Conservation (phyloP, 2,113 vertebrate genomes). For the Athene cunicularia region DNA sequence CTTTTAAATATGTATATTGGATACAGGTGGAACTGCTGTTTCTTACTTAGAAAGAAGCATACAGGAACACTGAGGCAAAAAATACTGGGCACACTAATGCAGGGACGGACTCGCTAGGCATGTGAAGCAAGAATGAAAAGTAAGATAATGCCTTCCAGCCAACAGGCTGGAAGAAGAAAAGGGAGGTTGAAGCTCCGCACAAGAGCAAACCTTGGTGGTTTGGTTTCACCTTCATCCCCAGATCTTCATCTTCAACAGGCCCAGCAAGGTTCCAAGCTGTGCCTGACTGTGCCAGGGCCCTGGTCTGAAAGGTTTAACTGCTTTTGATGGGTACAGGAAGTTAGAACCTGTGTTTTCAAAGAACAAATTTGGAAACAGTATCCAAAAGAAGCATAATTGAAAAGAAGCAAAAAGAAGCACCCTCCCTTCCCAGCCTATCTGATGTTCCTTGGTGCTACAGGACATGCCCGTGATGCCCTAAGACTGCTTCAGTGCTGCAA, state of each 20-base stretch:
- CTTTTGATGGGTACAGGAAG: not conserved
- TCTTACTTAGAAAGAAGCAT: not conserved
- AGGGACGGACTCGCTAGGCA: not conserved
- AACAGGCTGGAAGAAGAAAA: not conserved
- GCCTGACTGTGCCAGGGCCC: not conserved
- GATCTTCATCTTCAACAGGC: not conserved
- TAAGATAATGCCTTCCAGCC: not conserved
- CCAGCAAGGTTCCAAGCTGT: not conserved
- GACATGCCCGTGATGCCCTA: not conserved
- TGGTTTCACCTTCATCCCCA: not conserved
- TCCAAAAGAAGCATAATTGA: not conserved
- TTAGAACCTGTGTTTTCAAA: not conserved
- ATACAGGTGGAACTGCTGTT: not conserved
- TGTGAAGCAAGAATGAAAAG: not conserved
- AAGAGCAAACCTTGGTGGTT: not conserved
- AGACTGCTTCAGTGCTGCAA: not conserved
- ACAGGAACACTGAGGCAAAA: not conserved
- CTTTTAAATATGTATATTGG: not conserved
- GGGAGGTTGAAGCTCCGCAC: not conserved
- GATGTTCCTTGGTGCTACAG: rapidly evolving
- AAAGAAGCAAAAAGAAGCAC: not conserved
- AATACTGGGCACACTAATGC: not conserved
- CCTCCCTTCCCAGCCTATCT: not conserved
- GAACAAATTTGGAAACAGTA: not conserved
- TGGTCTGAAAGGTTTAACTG: not conserved